Evolutionary conservation across 2,888 invertebrate species (phyloP).

Genomic region (Caenorhabditis panamensis): DNA sequence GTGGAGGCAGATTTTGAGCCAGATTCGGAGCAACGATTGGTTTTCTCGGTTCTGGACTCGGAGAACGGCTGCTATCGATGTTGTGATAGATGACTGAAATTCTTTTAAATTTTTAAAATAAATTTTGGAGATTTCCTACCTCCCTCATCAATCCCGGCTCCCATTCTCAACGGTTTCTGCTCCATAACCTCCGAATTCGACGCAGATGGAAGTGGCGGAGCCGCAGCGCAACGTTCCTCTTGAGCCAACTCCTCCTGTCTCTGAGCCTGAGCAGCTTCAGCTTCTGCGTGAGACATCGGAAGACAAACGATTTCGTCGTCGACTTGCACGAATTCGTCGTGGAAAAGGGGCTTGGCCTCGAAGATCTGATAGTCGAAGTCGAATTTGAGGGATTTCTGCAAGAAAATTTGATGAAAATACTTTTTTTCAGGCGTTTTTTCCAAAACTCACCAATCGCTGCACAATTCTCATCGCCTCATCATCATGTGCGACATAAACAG

Average conservation of each 20-base stretch:
- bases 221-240: too few species aligned
- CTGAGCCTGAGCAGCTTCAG: too few species aligned
- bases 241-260: too few species aligned
- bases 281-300: too few species aligned
- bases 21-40: background rate
- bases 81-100: background rate
- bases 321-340: background rate
- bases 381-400: conserved; percentile 1
- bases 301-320: background rate
- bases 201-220: background rate
- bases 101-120: background rate
- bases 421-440: background rate
- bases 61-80: too few species aligned
- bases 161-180: background rate
- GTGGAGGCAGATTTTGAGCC: too few species aligned
- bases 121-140: background rate
- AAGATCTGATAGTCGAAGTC: conserved; percentile 1
- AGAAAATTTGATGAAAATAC: background rate
- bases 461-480: background rate
- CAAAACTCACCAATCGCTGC: conserved; percentile 5
- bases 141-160: background rate
- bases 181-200: background rate
- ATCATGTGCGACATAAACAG: background rate
- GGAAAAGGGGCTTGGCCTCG: conserved; percentile 1
- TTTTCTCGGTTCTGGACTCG: background rate